A percentile compares a stretch with the other conserved stretches of the same genome.
Evolutionary conservation across 1,140 invertebrate species (phyloP).

Genomic region (Macrocentrus cingulum): DNA sequence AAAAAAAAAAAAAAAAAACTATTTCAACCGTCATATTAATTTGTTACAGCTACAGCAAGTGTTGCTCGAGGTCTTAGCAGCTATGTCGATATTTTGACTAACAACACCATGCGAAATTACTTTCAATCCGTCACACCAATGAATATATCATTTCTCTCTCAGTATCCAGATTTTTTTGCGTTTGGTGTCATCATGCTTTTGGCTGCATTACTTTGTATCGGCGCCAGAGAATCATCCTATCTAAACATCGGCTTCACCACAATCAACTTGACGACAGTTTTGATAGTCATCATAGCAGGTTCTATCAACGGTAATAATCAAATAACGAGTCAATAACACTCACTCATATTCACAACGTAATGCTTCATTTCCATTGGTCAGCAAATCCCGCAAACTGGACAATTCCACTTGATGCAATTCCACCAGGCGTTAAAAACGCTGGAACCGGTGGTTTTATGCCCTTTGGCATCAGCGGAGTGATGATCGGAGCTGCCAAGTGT

Average conservation of each 20-base stretch:
- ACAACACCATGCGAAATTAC: conserved; percentile 71
- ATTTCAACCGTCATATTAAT: too few species aligned
- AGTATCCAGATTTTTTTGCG: conserved; percentile 84
- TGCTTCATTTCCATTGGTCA: conserved; percentile 27
- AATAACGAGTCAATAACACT: neutral
- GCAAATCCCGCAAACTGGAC: conserved; percentile 65
- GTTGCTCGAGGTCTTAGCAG: conserved; percentile 89
- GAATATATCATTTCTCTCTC: conserved; percentile 69
- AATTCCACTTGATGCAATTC: conserved; percentile 63
- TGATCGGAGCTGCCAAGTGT: conserved; percentile 85
- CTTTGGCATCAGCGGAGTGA: conserved; percentile 76
- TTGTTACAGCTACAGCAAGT: conserved; percentile 74
- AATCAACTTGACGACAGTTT: conserved; percentile 83
- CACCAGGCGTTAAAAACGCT: conserved; percentile 55
- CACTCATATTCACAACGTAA: too few species aligned
- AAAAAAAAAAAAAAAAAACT: too few species aligned
- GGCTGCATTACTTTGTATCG: conserved; percentile 72
- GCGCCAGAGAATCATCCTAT: conserved; percentile 85
- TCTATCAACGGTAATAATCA: conserved; percentile 70
- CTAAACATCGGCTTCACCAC: conserved; percentile 90
- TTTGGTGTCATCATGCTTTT: conserved; percentile 69
- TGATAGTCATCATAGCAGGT: conserved; percentile 80
- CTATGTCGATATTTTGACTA: conserved; percentile 81
- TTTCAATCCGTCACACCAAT: conserved; percentile 73
- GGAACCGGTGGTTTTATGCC: conserved; percentile 82